These are phyloP conservation scores for Balaeniceps rex DNA, from an alignment of 2,113 vertebrate species.

Conservation along the genomic window DNA sequence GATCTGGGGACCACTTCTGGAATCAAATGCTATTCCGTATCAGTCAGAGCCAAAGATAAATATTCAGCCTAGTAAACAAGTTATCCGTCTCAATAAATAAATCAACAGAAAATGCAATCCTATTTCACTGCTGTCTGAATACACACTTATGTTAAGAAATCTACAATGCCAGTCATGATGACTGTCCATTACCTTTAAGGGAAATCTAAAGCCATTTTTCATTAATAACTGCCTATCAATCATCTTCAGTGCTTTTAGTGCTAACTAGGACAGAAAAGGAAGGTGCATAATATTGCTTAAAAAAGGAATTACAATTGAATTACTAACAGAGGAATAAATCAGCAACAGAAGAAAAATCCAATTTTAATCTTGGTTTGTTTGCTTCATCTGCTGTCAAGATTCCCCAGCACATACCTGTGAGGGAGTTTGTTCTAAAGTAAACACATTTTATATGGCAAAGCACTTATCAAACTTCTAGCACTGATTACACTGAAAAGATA, in stretches of 20 bases:
- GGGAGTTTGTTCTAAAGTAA: background rate
- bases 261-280: background rate
- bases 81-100: constrained; percentile 7
- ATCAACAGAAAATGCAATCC: background rate
- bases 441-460: background rate
- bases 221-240: background rate
- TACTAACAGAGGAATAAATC: background rate
- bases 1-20: background rate
- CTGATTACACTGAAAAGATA: background rate
- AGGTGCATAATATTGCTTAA: background rate
- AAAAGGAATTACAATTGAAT: background rate
- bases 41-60: background rate
- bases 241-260: background rate
- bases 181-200: background rate
- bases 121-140: background rate
- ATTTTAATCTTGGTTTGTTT: background rate
- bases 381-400: background rate
- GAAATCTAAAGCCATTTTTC: background rate
- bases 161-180: background rate
- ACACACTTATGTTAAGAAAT: background rate
- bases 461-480: background rate
- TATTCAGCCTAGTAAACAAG: background rate
- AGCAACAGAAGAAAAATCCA: background rate
- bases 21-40: background rate
- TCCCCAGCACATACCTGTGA: background rate